Evolutionary conservation across 1,140 invertebrate genomes (phyloP), one percentile per base, ranked within the genome.

Genomic region (Olivierus martensii): DNA sequence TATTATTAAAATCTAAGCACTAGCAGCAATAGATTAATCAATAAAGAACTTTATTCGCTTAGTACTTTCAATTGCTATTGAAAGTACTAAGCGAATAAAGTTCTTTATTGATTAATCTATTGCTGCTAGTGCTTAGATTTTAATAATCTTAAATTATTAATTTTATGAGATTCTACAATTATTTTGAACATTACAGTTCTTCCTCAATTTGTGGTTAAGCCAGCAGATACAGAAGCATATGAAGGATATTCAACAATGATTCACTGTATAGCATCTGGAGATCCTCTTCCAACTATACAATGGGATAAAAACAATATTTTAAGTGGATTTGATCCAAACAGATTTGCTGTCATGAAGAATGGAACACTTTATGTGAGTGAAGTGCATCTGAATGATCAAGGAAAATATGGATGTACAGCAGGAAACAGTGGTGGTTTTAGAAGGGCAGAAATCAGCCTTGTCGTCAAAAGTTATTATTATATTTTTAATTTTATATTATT

Each of bases 391-490:
- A 78, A 80, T 47, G 90, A 94, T 68, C 78, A 83, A 58, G 90
- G 86, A 44, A 78, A 78, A 56, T 95, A 94, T 71, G 88, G 84
- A 0, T 95, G 90, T 66, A 88, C 83, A 1, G 89, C 87, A 15
- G 90, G 90, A 19, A 94, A 88, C 66, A 86, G 81, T 61, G 90
- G 86, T 1, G 91, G 90, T 0, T 71, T 91, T 17, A 83, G 82
- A 61, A 71, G 88, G 44, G 79, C 82, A 54, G 88, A 93, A 69
- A 77, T 89, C 10, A 73, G 77, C 49, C 71, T 95, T 2, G 71
- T 80, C 59, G 86, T 94, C 5, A 79, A 49, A 51, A 57, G 59
- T 55, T 19, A 58, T 38, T 46, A 12, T 46, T 28, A 6, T 28
- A 9, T 28, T 28, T 28, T 4, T 28, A 6, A 6, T 28, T 2